A percentile compares a stretch with the other conserved stretches of the same genome.
Evolutionary conservation across 1,140 invertebrate species (phyloP).

Genomic region (Aphis craccivora): DNA sequence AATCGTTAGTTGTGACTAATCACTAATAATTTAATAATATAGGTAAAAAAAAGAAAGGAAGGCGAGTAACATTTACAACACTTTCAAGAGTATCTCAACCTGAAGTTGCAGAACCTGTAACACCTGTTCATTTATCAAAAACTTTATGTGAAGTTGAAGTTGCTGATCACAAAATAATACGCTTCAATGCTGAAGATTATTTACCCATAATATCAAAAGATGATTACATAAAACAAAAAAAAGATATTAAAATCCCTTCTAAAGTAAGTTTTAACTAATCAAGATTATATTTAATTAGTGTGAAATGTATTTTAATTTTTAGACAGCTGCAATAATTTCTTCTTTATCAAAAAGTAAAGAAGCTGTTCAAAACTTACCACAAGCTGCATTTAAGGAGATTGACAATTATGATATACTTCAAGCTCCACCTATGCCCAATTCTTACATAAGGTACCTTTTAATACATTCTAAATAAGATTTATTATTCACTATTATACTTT

Average conservation of each 20-base stretch:
- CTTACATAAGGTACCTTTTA: constrained; percentile 71
- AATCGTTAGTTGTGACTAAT: background rate
- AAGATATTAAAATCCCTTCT: background rate
- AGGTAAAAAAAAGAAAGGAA: constrained; percentile 62
- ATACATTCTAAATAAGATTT: background rate
- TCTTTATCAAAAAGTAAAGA: constrained; percentile 60
- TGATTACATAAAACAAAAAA: constrained; percentile 36
- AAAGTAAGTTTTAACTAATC: constrained; percentile 32
- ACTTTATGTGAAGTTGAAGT: constrained; percentile 35
- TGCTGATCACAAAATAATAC: constrained; percentile 26
- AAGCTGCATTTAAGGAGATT: constrained; percentile 82
- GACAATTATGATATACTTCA: constrained; percentile 81
- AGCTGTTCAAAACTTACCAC: constrained; percentile 72
- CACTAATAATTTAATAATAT: constrained; percentile 7
- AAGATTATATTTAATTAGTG: background rate
- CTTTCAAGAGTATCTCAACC: constrained; percentile 64
- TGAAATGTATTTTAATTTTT: constrained; percentile 21
- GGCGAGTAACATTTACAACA: constrained; percentile 73
- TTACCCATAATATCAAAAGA: constrained; percentile 35
- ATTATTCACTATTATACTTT: background rate
- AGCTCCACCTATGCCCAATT: constrained; percentile 79
- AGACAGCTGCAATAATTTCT: constrained; percentile 45
- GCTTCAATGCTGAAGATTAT: constrained; percentile 39
- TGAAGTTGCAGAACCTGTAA: constrained; percentile 35
- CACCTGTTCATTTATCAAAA: constrained; percentile 36